A percentile compares a stretch with the other conserved stretches of the same genome.
Conservation (phyloP, 2,797 vertebrate species). For the Argyrosomus regius region DNA sequence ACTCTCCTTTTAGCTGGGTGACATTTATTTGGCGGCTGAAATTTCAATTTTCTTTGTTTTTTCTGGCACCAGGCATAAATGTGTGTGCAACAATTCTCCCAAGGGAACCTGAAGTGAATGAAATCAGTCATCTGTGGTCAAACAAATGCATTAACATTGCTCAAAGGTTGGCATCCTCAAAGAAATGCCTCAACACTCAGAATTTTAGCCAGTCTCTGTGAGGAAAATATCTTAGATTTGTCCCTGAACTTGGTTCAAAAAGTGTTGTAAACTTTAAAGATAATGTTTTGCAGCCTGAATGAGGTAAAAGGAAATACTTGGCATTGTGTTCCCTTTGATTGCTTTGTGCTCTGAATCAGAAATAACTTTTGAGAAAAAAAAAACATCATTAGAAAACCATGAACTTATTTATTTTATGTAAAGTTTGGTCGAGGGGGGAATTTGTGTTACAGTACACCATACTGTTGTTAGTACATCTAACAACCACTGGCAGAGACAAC, state of each 20-base stretch:
- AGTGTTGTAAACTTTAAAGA: constrained; percentile 6
- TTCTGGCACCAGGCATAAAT: constrained; percentile 42
- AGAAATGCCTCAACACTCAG: constrained; percentile 36
- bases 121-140: constrained; percentile 68
- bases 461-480: neutral
- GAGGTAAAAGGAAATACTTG: neutral
- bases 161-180: constrained; percentile 49
- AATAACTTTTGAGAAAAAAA: constrained; percentile 32
- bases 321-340: constrained; percentile 9
- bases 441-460: neutral
- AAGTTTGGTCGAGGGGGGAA: neutral
- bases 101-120: constrained; percentile 57
- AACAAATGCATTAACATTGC: constrained; percentile 58
- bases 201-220: constrained; percentile 36
- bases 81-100: constrained; percentile 50
- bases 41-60: constrained; percentile 64
- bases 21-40: constrained; percentile 67
- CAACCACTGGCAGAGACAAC: neutral
- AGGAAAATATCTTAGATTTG: constrained; percentile 18
- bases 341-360: constrained; percentile 4
- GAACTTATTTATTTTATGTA: constrained; percentile 13
- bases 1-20: constrained; percentile 50
- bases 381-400: constrained; percentile 21
- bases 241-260: constrained; percentile 22
- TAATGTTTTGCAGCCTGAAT: constrained; percentile 17